A percentile compares a stretch with the other conserved stretches of the same genome.
phyloP scores from a whole-genome alignment of 2,113 vertebrate species.

The Rhinoptilus africanus region DNA sequence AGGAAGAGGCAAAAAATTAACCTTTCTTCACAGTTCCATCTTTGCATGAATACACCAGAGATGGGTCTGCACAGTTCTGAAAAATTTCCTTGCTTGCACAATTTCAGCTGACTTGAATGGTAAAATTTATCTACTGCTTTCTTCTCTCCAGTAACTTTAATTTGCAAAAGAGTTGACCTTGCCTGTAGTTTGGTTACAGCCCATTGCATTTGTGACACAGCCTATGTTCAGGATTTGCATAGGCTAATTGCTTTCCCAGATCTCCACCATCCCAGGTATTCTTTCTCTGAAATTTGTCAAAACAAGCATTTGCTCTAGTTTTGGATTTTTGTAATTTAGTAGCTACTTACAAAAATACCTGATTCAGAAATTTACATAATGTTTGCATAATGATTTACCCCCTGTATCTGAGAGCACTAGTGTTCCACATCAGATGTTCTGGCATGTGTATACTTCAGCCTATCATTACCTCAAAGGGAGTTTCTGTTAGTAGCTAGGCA shows the following conservation, averaged over 20 bases:
- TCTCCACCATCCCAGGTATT: neutral
- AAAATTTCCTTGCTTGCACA: neutral
- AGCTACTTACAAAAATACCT: neutral
- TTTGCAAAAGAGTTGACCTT: slow-evolving; percentile 49
- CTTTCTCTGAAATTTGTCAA: neutral
- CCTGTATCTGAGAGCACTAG: neutral
- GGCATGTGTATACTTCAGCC: neutral
- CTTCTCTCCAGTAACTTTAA: slow-evolving; percentile 54
- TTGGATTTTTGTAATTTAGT: neutral
- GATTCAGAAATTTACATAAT: neutral
- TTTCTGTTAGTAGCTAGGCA: neutral
- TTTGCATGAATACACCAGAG: neutral
- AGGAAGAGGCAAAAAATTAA: slow-evolving; percentile 22
- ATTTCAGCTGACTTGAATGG: slow-evolving; percentile 16
- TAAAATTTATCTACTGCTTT: slow-evolving; percentile 41
- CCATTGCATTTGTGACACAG: slow-evolving; percentile 32
- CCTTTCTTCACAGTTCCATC: neutral
- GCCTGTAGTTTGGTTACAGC: slow-evolving; percentile 27
- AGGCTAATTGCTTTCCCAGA: slow-evolving; percentile 36
- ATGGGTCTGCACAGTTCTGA: neutral
- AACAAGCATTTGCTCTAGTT: neutral
- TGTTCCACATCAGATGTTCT: neutral
- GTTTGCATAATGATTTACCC: neutral
- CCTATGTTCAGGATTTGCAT: slow-evolving; percentile 24
- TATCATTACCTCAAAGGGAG: neutral